A percentile compares a stretch with the other conserved stretches of the same genome.
Evolutionary conservation across 2,888 invertebrate species (phyloP).

Genomic region (Hydraecia micacea): DNA sequence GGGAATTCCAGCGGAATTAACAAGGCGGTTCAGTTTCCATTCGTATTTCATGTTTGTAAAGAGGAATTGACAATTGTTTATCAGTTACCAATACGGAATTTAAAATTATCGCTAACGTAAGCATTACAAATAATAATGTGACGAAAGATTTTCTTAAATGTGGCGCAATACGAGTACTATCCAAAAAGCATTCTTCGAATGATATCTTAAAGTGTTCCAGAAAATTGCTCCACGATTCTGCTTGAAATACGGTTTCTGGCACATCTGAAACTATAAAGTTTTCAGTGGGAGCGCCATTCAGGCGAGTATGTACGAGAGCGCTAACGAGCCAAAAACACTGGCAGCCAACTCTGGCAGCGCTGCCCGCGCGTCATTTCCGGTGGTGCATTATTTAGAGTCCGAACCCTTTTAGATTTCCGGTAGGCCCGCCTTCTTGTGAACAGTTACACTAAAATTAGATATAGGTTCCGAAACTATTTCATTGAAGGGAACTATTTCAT

Average conservation of each 20-base stretch:
- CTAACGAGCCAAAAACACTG: slow-evolving; percentile 71
- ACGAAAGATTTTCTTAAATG: slow-evolving; percentile 11
- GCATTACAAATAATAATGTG: slow-evolving; percentile 2
- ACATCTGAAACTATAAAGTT: slow-evolving; percentile 63
- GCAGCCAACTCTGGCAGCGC: slow-evolving; percentile 66
- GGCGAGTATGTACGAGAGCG: slow-evolving; percentile 57
- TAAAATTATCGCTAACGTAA: background rate
- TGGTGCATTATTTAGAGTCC: slow-evolving; percentile 72
- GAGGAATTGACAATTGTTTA: background rate
- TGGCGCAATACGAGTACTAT: slow-evolving; percentile 18
- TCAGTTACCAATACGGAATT: slow-evolving; percentile 12
- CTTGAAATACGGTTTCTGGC: slow-evolving; percentile 63
- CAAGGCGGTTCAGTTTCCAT: slow-evolving; percentile 13
- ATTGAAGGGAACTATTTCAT: too few species aligned
- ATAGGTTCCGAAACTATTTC: slow-evolving; percentile 27
- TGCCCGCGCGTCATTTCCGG: slow-evolving; percentile 78
- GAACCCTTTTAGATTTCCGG: slow-evolving; percentile 75
- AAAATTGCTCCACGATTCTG: slow-evolving; percentile 43
- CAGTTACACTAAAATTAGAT: slow-evolving; percentile 38
- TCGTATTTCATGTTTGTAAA: background rate
- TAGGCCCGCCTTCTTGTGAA: slow-evolving; percentile 55
- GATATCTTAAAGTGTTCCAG: slow-evolving; percentile 45
- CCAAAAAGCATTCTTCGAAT: slow-evolving; percentile 26
- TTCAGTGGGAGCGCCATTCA: slow-evolving; percentile 67
- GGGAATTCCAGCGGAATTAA: slow-evolving; percentile 4